Evolutionary conservation across 2,113 vertebrate genomes (phyloP), one percentile per base, ranked within the genome.

Genomic region (Bathybates hornii): DNA sequence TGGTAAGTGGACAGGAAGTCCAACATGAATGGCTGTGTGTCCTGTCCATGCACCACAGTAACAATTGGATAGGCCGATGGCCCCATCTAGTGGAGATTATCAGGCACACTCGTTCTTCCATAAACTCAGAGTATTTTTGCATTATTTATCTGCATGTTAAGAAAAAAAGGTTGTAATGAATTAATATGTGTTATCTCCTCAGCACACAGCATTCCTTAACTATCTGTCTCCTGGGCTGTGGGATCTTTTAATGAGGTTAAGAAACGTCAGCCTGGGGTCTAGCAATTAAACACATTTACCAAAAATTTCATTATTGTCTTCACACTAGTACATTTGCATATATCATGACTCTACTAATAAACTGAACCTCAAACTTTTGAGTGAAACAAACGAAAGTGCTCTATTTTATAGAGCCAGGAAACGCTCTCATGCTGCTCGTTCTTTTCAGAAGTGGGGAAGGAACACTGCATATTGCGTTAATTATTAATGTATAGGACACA

Each of bases 31-130:
- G 17, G 10, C 0, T 78, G 27, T 1, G 45, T 19, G 9, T 34
- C 27, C 32, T 1, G 2, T 14, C 7, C 21, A 13, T 24, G 4
- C 1, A 1, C 2, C 9, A 16, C 2, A 8, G 9, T 8, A 7
- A 13, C 27, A 16, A 1, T 59, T 57, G 21, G 2, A 16, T 52
- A 57, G 73, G 32, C 1, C 68, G 76, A 90, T 61, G 73, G 32
- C 88, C 0, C 92, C 89, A 90, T 92, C 94, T 94, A 76, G 34
- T 94, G 95, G 92, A 86, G 14, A 24, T 1, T 27, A 19, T 13
- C 38, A 3, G 43, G n/a, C 86, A 29, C 29, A 19, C n/a, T 4
- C 16, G n/a, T n/a, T 63, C 38, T 3, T 4, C 16, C 36, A 3
- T 59, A 5, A 16, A 41, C n/a, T 5, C 7, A 24, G 1, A 54